Evolutionary conservation across 2,797 vertebrate species (phyloP).

Genomic region (Smutsia temminckii): DNA sequence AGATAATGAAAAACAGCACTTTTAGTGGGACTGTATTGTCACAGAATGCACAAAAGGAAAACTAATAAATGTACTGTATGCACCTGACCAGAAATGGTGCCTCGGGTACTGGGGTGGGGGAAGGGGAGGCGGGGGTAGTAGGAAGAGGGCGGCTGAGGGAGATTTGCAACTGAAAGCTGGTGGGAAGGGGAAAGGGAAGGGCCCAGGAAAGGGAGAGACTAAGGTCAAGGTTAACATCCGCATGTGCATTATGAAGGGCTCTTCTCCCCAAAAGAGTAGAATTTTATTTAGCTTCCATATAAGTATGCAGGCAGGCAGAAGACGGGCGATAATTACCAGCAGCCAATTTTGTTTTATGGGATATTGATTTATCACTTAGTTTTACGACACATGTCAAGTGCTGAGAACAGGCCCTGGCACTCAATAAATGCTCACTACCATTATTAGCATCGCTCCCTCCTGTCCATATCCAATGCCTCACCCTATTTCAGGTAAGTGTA

Average conservation of each 20-base stretch:
- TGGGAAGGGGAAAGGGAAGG: background rate
- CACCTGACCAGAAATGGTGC: background rate
- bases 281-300: background rate
- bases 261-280: background rate
- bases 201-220: background rate
- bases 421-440: background rate
- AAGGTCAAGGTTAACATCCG: background rate
- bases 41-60: background rate
- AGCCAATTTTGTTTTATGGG: conserved; percentile 46
- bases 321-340: background rate
- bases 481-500: background rate
- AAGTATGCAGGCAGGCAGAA: background rate
- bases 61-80: background rate
- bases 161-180: background rate
- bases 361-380: conserved; percentile 63
- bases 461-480: background rate
- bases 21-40: background rate
- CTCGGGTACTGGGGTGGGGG: background rate
- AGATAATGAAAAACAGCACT: background rate
- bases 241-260: background rate
- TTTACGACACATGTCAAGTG: conserved; percentile 60
- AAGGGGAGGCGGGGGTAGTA: background rate
- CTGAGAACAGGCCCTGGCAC: background rate
- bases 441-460: background rate
- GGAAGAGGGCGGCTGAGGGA: background rate